A percentile compares a stretch with the other conserved stretches of the same genome.
Evolutionary conservation across 2,888 invertebrate genomes (phyloP).

Genomic region (Idaea straminata): DNA sequence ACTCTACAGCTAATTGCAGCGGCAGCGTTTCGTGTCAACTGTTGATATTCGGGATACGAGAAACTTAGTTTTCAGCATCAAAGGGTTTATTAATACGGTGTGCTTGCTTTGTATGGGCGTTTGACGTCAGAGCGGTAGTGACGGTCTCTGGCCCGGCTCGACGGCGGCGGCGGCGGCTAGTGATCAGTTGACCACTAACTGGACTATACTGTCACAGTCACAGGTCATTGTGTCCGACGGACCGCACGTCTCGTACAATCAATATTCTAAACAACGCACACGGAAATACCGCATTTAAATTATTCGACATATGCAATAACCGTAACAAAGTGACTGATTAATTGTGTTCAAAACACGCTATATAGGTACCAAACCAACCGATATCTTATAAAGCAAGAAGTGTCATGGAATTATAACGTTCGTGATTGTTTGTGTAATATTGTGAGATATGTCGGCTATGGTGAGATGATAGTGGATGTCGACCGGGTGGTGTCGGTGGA

Average conservation of each 20-base stretch:
- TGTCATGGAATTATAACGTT: background rate
- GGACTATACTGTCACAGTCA: background rate
- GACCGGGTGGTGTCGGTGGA: conserved; percentile 52
- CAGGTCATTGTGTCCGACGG: conserved; percentile 1
- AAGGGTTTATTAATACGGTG: background rate
- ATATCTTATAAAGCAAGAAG: background rate
- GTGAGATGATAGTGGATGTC: conserved; percentile 38
- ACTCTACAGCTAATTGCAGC: background rate
- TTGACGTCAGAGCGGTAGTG: background rate
- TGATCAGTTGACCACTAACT: background rate
- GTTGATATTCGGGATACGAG: background rate
- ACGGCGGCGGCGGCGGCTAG: background rate
- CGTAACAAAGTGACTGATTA: background rate
- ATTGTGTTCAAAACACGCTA: background rate
- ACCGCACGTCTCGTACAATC: background rate
- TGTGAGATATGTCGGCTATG: conserved; percentile 32
- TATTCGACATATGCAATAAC: background rate
- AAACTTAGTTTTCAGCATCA: background rate
- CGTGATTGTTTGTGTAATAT: background rate
- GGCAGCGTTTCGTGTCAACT: background rate
- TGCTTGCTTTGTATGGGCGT: background rate
- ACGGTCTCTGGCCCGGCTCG: background rate
- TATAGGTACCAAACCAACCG: background rate
- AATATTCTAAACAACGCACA: background rate
- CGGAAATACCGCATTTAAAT: background rate